phyloP scores from a whole-genome alignment of 2,888 invertebrate genomes.

The Caenorhabditis imperialis region DNA sequence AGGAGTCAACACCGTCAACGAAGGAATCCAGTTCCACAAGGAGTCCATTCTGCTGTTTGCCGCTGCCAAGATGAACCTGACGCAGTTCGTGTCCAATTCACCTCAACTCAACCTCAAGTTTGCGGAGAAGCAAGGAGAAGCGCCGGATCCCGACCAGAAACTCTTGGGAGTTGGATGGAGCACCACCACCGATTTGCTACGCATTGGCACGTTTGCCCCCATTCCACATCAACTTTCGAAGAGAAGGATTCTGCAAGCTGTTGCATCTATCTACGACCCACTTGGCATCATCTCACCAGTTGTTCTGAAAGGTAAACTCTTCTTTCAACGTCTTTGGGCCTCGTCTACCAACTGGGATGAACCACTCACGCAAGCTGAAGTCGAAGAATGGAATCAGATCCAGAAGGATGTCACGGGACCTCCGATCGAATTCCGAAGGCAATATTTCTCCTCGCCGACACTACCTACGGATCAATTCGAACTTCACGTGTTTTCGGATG shows the following conservation, averaged over 20 bases:
- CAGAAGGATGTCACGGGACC: background rate
- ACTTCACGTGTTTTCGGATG: slow-evolving; percentile 23
- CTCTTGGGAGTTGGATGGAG: slow-evolving; percentile 19
- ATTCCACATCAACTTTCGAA: slow-evolving; percentile 2
- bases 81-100: slow-evolving; percentile 15
- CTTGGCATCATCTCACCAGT: slow-evolving; percentile 39
- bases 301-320: slow-evolving; percentile 26
- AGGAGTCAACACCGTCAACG: background rate
- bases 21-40: slow-evolving; percentile 8
- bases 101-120: slow-evolving; percentile 1
- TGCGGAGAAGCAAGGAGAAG: background rate
- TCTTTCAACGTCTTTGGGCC: slow-evolving; percentile 36
- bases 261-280: slow-evolving; percentile 41
- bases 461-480: background rate
- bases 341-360: slow-evolving; percentile 23
- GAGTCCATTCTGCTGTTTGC: background rate
- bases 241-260: slow-evolving; percentile 2
- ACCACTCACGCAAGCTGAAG: slow-evolving; percentile 5
- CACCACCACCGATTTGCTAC: background rate
- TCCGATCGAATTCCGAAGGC: background rate
- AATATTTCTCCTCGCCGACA: background rate
- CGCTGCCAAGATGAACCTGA: slow-evolving; percentile 20
- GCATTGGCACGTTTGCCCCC: background rate
- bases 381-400: slow-evolving; percentile 2
- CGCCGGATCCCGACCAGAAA: slow-evolving; percentile 4